Evolutionary conservation across 2,797 vertebrate genomes (phyloP), one percentile per base, ranked within the genome.

Genomic region (Parambassis ranga): DNA sequence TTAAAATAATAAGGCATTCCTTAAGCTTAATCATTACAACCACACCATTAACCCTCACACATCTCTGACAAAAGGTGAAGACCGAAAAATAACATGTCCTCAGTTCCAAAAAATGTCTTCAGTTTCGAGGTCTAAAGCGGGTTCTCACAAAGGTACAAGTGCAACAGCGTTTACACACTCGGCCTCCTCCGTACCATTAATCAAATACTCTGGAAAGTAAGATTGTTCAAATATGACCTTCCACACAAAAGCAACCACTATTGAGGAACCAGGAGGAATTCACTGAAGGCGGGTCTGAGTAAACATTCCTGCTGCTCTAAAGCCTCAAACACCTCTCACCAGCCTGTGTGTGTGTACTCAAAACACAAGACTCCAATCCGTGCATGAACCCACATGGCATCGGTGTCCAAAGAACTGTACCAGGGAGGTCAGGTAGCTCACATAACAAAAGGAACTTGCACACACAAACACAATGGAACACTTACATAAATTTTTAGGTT

Each of bases 241-340:
- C 65, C 10, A 14, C 58, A 85, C 83, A 86, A 87, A 86, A 72
- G 80, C 55, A n/a, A 63, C 70, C 52, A 58, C 73, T 72, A 71
- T 71, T 56, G 50, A 71, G 77, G 65, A 51, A 61, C 44, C 32
- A 50, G 47, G 47, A 83, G 74, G 81, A 85, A 84, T 85, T 81
- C 60, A 71, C 35, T 27, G 4, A 60, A 81, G 77, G 72, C 35
- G 60, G 73, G 62, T 57, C 80, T 51, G 13, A 53, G 77, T 77
- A 75, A 87, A 84, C 82, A 85, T 74, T 83, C 86, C 77, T 81
- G 67, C 58, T 49, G 53, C 65, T 64, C 48, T 22, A 61, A 75
- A 81, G 59, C 62, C 75, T 47, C 3, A 6, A n/a, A 50, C 74
- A 74, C 63, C 67, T 62, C 50, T 33, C 14, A 22, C 35, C 38